Base-by-base conservation (phyloP, 2,888 invertebrate species). In the Amiota communis region DNA sequence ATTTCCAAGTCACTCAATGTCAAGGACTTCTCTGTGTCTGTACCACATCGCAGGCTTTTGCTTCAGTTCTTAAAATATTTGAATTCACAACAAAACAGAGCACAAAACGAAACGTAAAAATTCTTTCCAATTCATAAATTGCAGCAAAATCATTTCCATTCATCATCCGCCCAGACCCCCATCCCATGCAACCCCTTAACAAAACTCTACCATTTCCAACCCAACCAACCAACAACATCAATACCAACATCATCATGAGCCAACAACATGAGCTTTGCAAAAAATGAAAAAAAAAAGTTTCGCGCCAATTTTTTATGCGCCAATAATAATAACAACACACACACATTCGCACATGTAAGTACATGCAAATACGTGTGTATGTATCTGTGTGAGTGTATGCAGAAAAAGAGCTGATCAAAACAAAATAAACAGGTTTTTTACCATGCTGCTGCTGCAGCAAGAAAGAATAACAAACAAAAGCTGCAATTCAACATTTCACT, bases 241-340 rank as follows among this genome's bases (percentile, higher is more conserved):
- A 63, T 11, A 23, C 1, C 12, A 68, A 17, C 48, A 67, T 10
- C 64, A 63, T 20, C 15, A 65, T 8, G 57, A 17, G 13, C 46
- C 13, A 67, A 48, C 46, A 20, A 20, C 61, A 15, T 20, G 15
- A 20, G n/a, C 59, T 67, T 69, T 63, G 68, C 72, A 64, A 69
- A 72, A 74, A 70, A 71, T 79, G 76, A 8, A n/a, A 70, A 46
- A 72, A 79, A 85, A 80, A 73, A 63, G 84, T 83, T 83, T 83
- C 81, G 83, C 83, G 85, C 83, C 83, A 83, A 83, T 84, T 83
- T 83, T 56, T 13, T 36, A 73, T 76, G 71, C 46, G 67, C 73
- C 59, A 73, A 74, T 75, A 76, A 77, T 67, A 79, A 83, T 74
- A 71, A 65, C 47, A 74, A 61, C 69, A 71, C 53, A 51, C 68